Percentiles rank a stretch among this genome's conserved stretches.
These are phyloP conservation scores for Scotopteryx bipunctaria DNA, from an alignment of 2,888 invertebrate species.

Conservation along the genomic window DNA sequence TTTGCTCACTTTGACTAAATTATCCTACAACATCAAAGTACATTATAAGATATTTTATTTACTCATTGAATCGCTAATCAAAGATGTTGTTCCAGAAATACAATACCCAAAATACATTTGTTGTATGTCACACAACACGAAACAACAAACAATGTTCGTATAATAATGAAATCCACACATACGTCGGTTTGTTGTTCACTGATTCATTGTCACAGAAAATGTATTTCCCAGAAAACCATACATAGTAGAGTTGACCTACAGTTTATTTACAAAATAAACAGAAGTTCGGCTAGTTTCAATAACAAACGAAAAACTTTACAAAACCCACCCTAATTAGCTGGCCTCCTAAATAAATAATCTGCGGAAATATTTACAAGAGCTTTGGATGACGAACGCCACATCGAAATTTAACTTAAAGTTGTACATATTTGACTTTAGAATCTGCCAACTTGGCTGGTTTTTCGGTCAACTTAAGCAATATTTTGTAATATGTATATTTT, in stretches of 20 bases:
- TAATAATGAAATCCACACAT: constrained; percentile 2
- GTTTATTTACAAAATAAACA: constrained; percentile 43
- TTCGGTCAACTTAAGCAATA: no score
- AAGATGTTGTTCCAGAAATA: not conserved
- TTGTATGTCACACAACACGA: not conserved
- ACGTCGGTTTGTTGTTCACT: constrained; percentile 7
- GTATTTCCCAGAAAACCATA: constrained; percentile 11
- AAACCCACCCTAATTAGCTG: constrained; percentile 39
- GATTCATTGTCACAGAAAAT: constrained; percentile 20
- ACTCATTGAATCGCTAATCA: no score
- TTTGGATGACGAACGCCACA: constrained; percentile 5
- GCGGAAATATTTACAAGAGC: constrained; percentile 18
- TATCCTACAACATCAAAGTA: no score
- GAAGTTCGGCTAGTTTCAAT: constrained; percentile 39
- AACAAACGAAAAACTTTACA: constrained; percentile 41
- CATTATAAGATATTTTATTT: no score
- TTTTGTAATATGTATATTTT: no score
- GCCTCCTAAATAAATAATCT: constrained; percentile 39
- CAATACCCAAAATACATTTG: not conserved
- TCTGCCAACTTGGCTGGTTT: not conserved
- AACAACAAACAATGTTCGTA: constrained; percentile 7
- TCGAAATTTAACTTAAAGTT: constrained; percentile 3
- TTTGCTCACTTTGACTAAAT: no score
- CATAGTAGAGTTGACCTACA: constrained; percentile 17
- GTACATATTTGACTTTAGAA: constrained; percentile 15